Percentiles rank a stretch among this genome's conserved stretches.
Conservation (phyloP, 2,113 vertebrate genomes). For the Megaptera novaeangliae region DNA sequence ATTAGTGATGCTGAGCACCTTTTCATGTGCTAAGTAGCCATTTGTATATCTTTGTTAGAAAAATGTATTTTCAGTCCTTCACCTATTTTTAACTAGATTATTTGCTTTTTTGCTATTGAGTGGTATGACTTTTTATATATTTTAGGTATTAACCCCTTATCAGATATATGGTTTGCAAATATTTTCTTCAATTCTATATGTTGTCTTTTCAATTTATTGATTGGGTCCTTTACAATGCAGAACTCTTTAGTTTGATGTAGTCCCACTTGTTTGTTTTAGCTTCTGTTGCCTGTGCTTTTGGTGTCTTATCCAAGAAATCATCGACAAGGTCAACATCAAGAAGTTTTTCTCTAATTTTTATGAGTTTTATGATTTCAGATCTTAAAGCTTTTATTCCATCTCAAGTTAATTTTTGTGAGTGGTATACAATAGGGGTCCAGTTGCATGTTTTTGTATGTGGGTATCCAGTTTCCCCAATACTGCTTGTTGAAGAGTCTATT, state of each 20-base stretch:
- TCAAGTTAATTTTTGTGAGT: not conserved
- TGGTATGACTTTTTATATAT: not conserved
- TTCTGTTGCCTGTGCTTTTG: not conserved
- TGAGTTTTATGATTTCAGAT: not conserved
- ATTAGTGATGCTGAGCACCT: not conserved
- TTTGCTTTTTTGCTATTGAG: not conserved
- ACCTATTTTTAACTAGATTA: not conserved
- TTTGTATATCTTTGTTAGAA: not conserved
- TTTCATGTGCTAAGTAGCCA: not conserved
- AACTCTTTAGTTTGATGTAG: not conserved
- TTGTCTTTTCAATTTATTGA: not conserved
- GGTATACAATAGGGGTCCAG: not conserved
- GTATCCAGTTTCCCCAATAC: not conserved
- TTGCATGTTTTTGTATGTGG: not conserved
- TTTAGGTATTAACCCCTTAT: not conserved
- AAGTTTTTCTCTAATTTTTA: not conserved
- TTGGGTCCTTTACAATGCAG: not conserved
- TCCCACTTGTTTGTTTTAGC: not conserved
- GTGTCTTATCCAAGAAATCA: not conserved
- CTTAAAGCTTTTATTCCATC: not conserved
- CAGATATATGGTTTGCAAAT: not conserved
- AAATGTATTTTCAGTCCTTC: not conserved
- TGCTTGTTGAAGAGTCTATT: not conserved
- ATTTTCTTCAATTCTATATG: not conserved
- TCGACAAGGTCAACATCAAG: not conserved